Conservation (phyloP, 1,140 invertebrate genomes). For the Bombus turneri region DNA sequence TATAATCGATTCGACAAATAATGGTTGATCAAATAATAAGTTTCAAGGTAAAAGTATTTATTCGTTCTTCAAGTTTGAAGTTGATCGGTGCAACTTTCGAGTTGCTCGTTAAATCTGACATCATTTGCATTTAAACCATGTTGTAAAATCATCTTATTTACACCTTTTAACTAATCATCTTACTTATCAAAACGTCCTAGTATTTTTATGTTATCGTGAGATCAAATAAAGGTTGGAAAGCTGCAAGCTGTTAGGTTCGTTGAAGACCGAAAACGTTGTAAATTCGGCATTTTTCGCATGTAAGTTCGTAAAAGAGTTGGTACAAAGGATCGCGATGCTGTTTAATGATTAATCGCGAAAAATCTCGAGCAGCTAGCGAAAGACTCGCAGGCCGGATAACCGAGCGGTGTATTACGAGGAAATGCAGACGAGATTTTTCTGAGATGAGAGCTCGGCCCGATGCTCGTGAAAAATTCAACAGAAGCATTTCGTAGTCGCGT, state of each 20-base stretch:
- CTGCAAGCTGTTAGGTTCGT: not conserved
- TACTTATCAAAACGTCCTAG: not conserved
- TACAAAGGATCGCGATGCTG: slow-evolving; percentile 2
- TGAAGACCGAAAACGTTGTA: not conserved
- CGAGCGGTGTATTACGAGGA: slow-evolving; percentile 33
- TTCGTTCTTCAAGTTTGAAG: too few species aligned
- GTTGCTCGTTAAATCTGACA: too few species aligned
- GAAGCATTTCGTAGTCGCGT: slow-evolving; percentile 41
- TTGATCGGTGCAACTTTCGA: too few species aligned
- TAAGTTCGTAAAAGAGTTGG: not conserved
- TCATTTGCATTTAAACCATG: too few species aligned
- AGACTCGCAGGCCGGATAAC: slow-evolving; percentile 22
- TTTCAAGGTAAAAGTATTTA: too few species aligned
- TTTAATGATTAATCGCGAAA: slow-evolving; percentile 52
- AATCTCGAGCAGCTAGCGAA: slow-evolving; percentile 11
- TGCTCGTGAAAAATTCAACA: slow-evolving; percentile 54
- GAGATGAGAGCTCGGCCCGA: slow-evolving; percentile 19
- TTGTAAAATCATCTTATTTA: too few species aligned
- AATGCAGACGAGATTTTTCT: slow-evolving; percentile 41
- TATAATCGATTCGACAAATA: too few species aligned
- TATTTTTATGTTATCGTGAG: not conserved
- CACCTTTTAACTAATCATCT: too few species aligned
- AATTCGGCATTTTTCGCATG: not conserved
- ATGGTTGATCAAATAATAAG: too few species aligned
- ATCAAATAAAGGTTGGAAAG: not conserved